phyloP scores from a whole-genome alignment of 2,888 invertebrate genomes.

The Lycaena phlaeas region DNA sequence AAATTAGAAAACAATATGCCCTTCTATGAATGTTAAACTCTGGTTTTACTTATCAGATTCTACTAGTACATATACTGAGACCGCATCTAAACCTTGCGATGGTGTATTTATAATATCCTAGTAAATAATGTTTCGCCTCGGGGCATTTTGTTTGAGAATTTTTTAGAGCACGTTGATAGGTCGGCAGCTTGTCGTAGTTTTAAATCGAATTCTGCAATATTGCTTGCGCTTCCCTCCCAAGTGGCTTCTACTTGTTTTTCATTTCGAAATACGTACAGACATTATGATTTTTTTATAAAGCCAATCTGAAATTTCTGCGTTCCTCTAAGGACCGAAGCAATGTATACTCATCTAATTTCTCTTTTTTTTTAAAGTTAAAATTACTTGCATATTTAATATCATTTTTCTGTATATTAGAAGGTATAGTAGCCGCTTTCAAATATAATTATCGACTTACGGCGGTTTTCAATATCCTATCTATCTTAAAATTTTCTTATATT shows the following conservation, averaged over 20 bases:
- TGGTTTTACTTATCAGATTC: background rate
- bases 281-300: conserved; percentile 34
- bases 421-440: background rate
- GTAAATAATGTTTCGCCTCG: conserved; percentile 7
- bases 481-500: too few species aligned
- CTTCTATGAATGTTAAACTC: too few species aligned
- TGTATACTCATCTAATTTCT: conserved; percentile 2
- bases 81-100: too few species aligned
- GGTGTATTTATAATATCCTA: too few species aligned
- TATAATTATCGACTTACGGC: too few species aligned
- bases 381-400: background rate
- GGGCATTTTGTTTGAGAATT: conserved; percentile 10
- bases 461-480: too few species aligned
- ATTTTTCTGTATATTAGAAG: background rate
- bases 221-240: conserved; percentile 39
- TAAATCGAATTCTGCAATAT: conserved; percentile 59
- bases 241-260: conserved; percentile 44
- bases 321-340: conserved; percentile 15
- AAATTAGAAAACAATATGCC: too few species aligned
- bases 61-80: too few species aligned
- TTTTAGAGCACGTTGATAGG: conserved; percentile 25
- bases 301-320: conserved; percentile 37
- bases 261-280: conserved; percentile 33
- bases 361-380: background rate
- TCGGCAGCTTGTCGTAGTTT: conserved; percentile 38